phyloP scores from a whole-genome alignment of 2,797 vertebrate genomes.

The Zenarchopterus dispar region DNA sequence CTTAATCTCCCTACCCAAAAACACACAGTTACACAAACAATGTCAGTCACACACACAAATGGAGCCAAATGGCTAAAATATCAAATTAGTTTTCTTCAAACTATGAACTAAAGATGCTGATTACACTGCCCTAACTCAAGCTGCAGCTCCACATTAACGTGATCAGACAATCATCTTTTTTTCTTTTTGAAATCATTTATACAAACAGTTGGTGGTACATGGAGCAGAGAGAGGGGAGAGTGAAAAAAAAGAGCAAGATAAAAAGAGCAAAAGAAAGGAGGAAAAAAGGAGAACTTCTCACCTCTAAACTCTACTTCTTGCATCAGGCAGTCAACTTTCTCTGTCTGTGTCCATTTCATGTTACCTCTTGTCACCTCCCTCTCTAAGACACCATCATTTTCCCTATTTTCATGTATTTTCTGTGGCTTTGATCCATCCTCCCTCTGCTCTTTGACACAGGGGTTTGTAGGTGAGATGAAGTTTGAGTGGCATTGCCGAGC shows the following conservation, averaged over 20 bases:
- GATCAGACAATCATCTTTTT: too few relatives aligned
- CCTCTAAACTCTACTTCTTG: conserved; percentile 23
- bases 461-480: conserved; percentile 33
- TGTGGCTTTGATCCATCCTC: conserved; percentile 28
- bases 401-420: neutral
- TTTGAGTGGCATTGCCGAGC: conserved; percentile 25
- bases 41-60: conserved; percentile 17
- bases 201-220: conserved; percentile 31
- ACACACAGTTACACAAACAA: conserved; percentile 17
- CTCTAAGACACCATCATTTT: conserved; percentile 1
- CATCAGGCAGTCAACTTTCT: neutral
- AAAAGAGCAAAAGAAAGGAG: conserved; percentile 6
- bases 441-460: conserved; percentile 3
- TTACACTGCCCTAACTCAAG: conserved; percentile 38
- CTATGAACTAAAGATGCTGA: conserved; percentile 48
- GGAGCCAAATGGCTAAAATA: conserved; percentile 50
- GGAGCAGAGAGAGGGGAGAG: conserved; percentile 13
- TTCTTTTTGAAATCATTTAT: conserved; percentile 55
- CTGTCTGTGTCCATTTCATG: conserved; percentile 12
- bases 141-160: conserved; percentile 24
- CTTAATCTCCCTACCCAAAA: neutral
- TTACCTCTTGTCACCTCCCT: conserved; percentile 13
- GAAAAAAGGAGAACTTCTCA: conserved; percentile 9
- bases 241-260: conserved; percentile 20
- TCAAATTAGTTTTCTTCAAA: conserved; percentile 60